Percentiles rank a stretch among this genome's conserved stretches.
Evolutionary conservation across 2,888 invertebrate species (phyloP).

Genomic region (Nephrotoma flavescens): DNA sequence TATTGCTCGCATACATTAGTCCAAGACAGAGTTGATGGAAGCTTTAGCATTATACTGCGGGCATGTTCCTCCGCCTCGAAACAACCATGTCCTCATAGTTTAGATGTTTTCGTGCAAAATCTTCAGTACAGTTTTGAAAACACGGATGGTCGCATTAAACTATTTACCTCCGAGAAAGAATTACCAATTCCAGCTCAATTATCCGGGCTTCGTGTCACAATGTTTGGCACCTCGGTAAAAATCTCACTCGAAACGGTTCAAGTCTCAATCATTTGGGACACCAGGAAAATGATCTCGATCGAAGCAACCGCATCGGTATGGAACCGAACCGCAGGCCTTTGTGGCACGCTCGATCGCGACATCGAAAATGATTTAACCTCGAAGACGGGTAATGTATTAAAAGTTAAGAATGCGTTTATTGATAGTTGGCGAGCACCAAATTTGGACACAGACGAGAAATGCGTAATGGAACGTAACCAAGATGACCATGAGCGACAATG

Average conservation of each 20-base stretch:
- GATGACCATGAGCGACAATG: conserved; percentile 13
- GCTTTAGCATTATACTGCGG: conserved; percentile 50
- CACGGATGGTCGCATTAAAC: conserved; percentile 39
- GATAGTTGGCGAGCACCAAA: conserved; percentile 25
- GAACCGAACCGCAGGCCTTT: conserved; percentile 69
- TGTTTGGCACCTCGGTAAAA: conserved; percentile 52
- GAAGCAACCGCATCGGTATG: conserved; percentile 53
- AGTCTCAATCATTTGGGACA: conserved; percentile 62
- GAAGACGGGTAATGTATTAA: conserved; percentile 39
- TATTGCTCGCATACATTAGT: conserved; percentile 61
- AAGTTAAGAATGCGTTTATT: conserved; percentile 23
- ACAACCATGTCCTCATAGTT: conserved; percentile 31
- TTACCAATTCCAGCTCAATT: conserved; percentile 58
- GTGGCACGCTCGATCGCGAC: conserved; percentile 62
- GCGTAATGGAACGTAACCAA: conserved; percentile 23
- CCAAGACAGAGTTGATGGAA: conserved; percentile 51
- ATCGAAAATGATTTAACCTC: conserved; percentile 50
- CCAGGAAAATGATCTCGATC: conserved; percentile 47
- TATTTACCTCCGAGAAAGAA: conserved; percentile 37
- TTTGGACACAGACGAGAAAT: conserved; percentile 20
- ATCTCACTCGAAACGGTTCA: conserved; percentile 53
- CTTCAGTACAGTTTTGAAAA: conserved; percentile 46
- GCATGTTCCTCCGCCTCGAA: conserved; percentile 38
- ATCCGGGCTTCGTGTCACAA: conserved; percentile 56
- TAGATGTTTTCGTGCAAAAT: conserved; percentile 46